phyloP scores from a whole-genome alignment of 2,888 invertebrate species.

The Hemistola chrysoprasaria region DNA sequence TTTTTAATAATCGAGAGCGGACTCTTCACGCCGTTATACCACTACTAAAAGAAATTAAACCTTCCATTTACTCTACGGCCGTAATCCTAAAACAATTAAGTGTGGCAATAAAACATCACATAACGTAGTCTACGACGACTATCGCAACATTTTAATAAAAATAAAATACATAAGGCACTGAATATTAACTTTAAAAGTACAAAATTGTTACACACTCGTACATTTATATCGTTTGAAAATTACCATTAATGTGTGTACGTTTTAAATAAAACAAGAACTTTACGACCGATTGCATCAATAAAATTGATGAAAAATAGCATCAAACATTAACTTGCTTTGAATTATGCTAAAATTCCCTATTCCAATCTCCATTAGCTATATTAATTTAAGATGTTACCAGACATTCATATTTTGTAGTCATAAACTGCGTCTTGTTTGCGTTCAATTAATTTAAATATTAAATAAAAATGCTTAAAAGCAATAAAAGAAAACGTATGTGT shows the following conservation, averaged over 20 bases:
- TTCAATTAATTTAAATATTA: slow-evolving; percentile 73
- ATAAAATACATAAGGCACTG: background rate
- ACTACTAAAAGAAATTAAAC: slow-evolving; percentile 27
- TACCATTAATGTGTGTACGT: slow-evolving; percentile 6
- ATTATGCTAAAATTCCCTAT: slow-evolving; percentile 55
- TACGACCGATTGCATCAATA: slow-evolving; percentile 46
- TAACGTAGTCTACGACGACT: slow-evolving; percentile 13
- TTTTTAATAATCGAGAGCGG: slow-evolving; percentile 36
- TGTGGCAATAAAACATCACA: slow-evolving; percentile 20
- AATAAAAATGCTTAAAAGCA: slow-evolving; percentile 59
- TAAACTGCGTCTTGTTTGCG: slow-evolving; percentile 68
- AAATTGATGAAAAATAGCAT: slow-evolving; percentile 59
- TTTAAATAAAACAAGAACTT: slow-evolving; percentile 36
- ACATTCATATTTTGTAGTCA: slow-evolving; percentile 50
- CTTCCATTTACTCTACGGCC: slow-evolving; percentile 14
- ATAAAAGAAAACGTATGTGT: slow-evolving; percentile 67
- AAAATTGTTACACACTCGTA: background rate
- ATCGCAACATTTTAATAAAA: slow-evolving; percentile 4
- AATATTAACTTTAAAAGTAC: too few species aligned
- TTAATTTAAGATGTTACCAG: slow-evolving; percentile 55
- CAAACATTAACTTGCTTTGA: slow-evolving; percentile 49
- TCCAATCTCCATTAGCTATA: slow-evolving; percentile 48
- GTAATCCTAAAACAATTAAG: slow-evolving; percentile 24
- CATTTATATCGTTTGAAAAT: slow-evolving; percentile 3
- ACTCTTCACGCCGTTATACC: slow-evolving; percentile 36